Percentiles rank a stretch among this genome's conserved stretches.
Evolutionary conservation across 2,888 invertebrate genomes (phyloP).

Genomic region (Sinopyrophorus schimmeli): DNA sequence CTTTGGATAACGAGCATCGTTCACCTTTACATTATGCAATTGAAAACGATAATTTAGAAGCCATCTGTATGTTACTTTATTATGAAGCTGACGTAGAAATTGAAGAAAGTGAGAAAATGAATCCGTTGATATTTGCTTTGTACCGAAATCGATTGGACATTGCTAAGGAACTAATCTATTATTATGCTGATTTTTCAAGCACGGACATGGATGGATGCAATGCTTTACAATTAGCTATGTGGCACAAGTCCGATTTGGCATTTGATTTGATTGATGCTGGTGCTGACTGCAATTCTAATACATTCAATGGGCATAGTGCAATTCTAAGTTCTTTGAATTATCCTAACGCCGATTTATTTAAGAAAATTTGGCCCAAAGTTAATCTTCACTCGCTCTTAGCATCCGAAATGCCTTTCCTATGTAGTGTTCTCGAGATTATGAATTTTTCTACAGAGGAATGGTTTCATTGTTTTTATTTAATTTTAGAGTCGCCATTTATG

Average conservation of each 20-base stretch:
- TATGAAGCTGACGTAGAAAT: slow-evolving; percentile 8
- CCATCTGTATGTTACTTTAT: slow-evolving; percentile 10
- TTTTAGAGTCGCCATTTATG: slow-evolving; percentile 4
- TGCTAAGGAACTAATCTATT: slow-evolving; percentile 7
- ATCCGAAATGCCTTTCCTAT: neutral
- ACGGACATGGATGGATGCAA: slow-evolving; percentile 7
- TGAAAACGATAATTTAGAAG: slow-evolving; percentile 7
- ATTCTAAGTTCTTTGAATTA: slow-evolving; percentile 8
- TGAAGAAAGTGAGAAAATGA: neutral
- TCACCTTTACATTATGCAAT: slow-evolving; percentile 17
- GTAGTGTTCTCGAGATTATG: neutral
- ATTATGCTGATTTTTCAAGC: slow-evolving; percentile 10
- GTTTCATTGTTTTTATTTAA: slow-evolving; percentile 12
- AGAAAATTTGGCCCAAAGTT: slow-evolving; percentile 13
- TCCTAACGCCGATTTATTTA: slow-evolving; percentile 8
- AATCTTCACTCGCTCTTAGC: neutral
- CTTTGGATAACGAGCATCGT: neutral
- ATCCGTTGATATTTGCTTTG: slow-evolving; percentile 5
- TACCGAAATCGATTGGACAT: slow-evolving; percentile 2
- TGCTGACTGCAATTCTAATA: slow-evolving; percentile 3
- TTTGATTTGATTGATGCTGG: slow-evolving; percentile 8
- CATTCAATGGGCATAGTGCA: slow-evolving; percentile 1
- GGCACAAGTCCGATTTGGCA: slow-evolving; percentile 2
- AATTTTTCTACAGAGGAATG: slow-evolving; percentile 8
- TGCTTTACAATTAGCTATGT: slow-evolving; percentile 9